Evolutionary conservation across 2,797 vertebrate species (phyloP).

Genomic region (Crax fasciolata): DNA sequence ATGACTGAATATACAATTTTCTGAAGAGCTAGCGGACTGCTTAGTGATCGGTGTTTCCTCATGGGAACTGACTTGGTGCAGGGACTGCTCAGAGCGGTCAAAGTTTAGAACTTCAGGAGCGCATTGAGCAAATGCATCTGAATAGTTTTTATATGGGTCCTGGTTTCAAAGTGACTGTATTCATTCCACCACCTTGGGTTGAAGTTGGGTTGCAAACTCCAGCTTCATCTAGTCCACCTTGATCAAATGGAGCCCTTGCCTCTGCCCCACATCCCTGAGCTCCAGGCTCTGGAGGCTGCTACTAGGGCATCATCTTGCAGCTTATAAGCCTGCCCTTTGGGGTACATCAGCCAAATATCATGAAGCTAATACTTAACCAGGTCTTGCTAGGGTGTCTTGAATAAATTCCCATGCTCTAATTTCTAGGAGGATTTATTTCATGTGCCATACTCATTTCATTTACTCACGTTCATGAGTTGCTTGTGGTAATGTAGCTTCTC

Average conservation of each 20-base stretch:
- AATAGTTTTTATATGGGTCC: background rate
- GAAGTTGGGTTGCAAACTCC: background rate
- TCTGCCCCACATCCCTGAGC: background rate
- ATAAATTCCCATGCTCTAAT: fast-evolving
- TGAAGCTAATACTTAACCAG: background rate
- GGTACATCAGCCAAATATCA: background rate
- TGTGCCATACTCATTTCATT: background rate
- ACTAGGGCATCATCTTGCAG: background rate
- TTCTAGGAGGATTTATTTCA: background rate
- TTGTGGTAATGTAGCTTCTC: background rate
- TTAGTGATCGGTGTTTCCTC: background rate
- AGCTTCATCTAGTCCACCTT: background rate
- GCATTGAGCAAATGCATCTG: background rate
- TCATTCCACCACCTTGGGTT: background rate
- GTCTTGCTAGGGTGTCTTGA: background rate
- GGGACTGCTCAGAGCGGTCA: background rate
- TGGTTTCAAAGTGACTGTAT: background rate
- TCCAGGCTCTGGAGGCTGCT: background rate
- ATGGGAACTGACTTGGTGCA: background rate
- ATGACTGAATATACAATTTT: background rate
- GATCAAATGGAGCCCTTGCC: background rate
- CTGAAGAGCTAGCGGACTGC: background rate
- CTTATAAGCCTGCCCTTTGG: background rate
- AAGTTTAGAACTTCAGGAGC: background rate
- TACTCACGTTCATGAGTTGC: background rate